phyloP scores from a whole-genome alignment of 2,888 invertebrate genomes.

The Torymus tubicola region DNA sequence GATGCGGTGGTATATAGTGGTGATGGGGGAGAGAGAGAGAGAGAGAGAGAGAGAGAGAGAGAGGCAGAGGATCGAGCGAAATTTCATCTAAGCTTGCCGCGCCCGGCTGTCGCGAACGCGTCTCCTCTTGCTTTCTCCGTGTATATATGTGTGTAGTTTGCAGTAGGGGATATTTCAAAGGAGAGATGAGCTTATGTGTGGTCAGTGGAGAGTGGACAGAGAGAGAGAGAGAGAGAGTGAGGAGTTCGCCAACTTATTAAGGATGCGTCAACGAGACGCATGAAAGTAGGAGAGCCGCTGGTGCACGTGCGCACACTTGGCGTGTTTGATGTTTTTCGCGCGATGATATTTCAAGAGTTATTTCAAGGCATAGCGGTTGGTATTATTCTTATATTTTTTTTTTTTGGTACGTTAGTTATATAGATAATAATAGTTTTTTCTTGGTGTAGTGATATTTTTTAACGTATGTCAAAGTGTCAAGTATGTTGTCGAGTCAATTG shows the following conservation, averaged over 20 bases:
- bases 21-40: background rate
- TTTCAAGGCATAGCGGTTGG: background rate
- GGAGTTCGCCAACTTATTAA: slow-evolving; percentile 21
- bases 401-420: background rate
- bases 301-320: no score
- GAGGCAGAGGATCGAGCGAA: slow-evolving; percentile 16
- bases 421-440: no score
- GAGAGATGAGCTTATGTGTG: background rate
- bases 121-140: background rate
- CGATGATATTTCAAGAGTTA: background rate
- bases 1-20: slow-evolving; percentile 3
- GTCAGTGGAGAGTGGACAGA: background rate
- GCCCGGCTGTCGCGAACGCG: background rate
- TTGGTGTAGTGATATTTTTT: no score
- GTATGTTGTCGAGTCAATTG: no score
- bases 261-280: background rate
- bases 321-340: background rate
- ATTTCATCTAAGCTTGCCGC: slow-evolving; percentile 32
- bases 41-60: slow-evolving; percentile 4
- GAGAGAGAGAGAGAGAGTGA: no score
- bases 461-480: no score
- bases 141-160: background rate
- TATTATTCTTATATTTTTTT: background rate
- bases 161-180: no score
- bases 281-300: background rate